Conservation (phyloP, 2,888 invertebrate genomes). For the Salticus scenicus region DNA sequence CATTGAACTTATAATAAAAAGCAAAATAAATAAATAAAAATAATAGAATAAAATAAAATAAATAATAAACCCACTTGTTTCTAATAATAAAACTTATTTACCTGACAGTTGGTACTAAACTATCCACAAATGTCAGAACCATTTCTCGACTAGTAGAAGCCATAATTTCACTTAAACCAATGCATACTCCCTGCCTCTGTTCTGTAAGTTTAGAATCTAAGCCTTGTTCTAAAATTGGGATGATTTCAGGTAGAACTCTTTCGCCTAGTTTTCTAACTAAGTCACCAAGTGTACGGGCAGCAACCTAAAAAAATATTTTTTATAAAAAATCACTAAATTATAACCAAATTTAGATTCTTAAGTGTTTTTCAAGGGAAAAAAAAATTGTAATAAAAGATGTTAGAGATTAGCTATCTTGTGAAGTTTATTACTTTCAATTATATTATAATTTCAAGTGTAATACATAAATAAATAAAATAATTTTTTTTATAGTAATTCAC, state of each 20-base stretch:
- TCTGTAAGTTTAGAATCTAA: constrained; percentile 92
- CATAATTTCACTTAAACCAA: constrained; percentile 98
- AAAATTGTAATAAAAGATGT: too few species aligned
- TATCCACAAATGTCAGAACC: constrained; percentile 91
- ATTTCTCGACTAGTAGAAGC: constrained; percentile 95
- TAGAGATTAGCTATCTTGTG: too few species aligned
- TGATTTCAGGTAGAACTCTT: constrained; percentile 96
- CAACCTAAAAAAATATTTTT: constrained; percentile 80
- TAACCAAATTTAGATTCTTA: too few species aligned
- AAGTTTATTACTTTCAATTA: too few species aligned
- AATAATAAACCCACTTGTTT: too few species aligned
- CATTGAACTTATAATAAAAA: too few species aligned
- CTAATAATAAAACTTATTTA: constrained; percentile 70
- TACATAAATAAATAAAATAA: too few species aligned
- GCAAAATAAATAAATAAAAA: too few species aligned
- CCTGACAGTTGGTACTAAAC: constrained; percentile 92
- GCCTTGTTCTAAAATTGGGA: constrained; percentile 96
- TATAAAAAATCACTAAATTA: not conserved
- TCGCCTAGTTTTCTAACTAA: constrained; percentile 97
- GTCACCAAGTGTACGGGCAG: constrained; percentile 96
- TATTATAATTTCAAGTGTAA: too few species aligned
- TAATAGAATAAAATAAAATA: too few species aligned
- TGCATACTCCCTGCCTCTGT: constrained; percentile 98
- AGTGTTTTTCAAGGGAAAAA: too few species aligned
- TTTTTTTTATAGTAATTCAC: too few species aligned